These are phyloP conservation scores for Neogale vison DNA, from an alignment of 2,113 vertebrate species.

Conservation along the genomic window DNA sequence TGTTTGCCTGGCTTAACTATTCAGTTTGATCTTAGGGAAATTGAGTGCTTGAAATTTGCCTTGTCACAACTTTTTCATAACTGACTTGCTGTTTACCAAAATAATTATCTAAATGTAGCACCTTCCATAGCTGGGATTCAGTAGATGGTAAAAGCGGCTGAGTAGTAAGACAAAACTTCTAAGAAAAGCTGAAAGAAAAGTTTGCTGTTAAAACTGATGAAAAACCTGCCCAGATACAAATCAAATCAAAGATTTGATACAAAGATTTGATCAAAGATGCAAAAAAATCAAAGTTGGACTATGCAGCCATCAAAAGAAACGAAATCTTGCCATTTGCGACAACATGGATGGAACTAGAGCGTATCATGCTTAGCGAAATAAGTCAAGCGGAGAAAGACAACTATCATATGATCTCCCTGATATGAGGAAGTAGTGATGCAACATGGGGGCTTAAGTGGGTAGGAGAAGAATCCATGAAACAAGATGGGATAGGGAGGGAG, in stretches of 20 bases:
- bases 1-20: not conserved
- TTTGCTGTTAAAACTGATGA: conserved; percentile 2
- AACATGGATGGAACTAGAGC: no score
- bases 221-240: conserved; percentile 68
- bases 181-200: conserved; percentile 20
- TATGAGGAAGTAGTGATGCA: no score
- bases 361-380: no score
- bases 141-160: not conserved
- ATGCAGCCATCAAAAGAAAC: no score
- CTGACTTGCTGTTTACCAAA: not conserved
- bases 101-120: not conserved
- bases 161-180: not conserved
- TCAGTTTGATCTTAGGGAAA: not conserved
- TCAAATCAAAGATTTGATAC: no score
- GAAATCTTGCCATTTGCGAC: no score
- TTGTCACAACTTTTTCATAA: not conserved
- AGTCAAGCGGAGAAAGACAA: no score
- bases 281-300: not conserved
- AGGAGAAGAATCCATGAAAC: no score
- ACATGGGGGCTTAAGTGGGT: no score
- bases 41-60: not conserved
- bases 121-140: not conserved
- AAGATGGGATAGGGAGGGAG: no score
- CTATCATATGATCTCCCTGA: no score
- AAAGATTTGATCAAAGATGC: no score